These are phyloP conservation scores for Theropithecus gelada DNA, from an alignment of 2,113 vertebrate genomes.

Conservation along the genomic window DNA sequence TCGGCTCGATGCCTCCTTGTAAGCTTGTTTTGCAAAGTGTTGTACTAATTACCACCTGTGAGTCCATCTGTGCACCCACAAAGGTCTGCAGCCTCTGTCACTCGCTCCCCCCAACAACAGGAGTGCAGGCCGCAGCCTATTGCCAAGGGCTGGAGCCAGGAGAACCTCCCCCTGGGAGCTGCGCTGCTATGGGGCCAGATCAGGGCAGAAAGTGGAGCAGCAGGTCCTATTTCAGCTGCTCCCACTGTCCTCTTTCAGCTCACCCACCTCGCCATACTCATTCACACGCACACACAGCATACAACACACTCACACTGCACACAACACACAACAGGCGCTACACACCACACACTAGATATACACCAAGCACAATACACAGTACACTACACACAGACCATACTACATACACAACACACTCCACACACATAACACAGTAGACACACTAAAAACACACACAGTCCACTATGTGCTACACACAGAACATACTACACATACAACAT, in stretches of 20 bases:
- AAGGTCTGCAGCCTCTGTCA: neutral
- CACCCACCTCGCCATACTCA: fast-evolving
- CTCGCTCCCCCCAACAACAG: neutral
- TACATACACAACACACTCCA: no score
- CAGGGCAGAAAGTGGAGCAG: neutral
- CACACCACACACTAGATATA: neutral
- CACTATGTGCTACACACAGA: neutral
- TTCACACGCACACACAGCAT: neutral
- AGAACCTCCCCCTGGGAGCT: neutral
- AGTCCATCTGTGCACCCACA: slow-evolving; percentile 45
- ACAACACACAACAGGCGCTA: neutral
- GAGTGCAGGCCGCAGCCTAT: fast-evolving
- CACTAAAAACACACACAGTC: neutral
- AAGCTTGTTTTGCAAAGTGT: slow-evolving; percentile 52
- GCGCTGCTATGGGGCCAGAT: neutral
- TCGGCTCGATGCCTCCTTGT: neutral
- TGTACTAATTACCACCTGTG: slow-evolving; percentile 22
- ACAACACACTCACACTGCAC: no score
- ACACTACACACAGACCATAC: no score
- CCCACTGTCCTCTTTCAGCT: fast-evolving
- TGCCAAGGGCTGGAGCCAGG: neutral
- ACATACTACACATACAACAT: neutral
- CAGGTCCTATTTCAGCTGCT: neutral
- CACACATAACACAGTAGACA: no score
- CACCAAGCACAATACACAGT: neutral